Evolutionary conservation across 2,888 invertebrate species (phyloP).

Genomic region (Drosophila testacea): DNA sequence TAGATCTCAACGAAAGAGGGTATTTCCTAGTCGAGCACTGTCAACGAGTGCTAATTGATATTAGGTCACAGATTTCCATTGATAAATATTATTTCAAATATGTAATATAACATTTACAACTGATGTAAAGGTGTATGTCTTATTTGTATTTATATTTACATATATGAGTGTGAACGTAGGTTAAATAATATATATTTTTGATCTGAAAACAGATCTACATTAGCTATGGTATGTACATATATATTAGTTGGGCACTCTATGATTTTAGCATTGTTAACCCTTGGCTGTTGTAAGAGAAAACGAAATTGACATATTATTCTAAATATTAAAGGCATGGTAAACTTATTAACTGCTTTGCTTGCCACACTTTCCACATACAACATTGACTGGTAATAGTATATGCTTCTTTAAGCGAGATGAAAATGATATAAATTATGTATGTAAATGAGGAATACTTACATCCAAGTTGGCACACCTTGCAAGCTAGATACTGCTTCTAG

Average conservation of each 20-base stretch:
- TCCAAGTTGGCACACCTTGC: constrained; percentile 85
- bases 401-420: constrained; percentile 1
- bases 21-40: not conserved
- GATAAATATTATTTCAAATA: not conserved
- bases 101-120: constrained; percentile 5
- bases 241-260: not conserved
- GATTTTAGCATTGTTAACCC: not conserved
- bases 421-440: constrained; percentile 4
- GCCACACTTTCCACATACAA: constrained; percentile 4
- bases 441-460: constrained; percentile 78
- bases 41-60: not conserved
- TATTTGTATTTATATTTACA: not conserved
- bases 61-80: not conserved
- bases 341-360: too few relatives aligned
- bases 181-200: not conserved
- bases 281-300: not conserved
- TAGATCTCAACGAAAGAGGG: not conserved
- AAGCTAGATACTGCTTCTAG: constrained; percentile 77
- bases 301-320: too few relatives aligned
- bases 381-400: not conserved
- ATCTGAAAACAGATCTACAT: not conserved
- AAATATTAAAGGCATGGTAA: too few relatives aligned
- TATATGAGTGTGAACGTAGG: not conserved
- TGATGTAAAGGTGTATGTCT: not conserved
- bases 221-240: not conserved